Evolutionary conservation across 2,113 vertebrate genomes (phyloP).

Genomic region (Lasiurus cinereus): DNA sequence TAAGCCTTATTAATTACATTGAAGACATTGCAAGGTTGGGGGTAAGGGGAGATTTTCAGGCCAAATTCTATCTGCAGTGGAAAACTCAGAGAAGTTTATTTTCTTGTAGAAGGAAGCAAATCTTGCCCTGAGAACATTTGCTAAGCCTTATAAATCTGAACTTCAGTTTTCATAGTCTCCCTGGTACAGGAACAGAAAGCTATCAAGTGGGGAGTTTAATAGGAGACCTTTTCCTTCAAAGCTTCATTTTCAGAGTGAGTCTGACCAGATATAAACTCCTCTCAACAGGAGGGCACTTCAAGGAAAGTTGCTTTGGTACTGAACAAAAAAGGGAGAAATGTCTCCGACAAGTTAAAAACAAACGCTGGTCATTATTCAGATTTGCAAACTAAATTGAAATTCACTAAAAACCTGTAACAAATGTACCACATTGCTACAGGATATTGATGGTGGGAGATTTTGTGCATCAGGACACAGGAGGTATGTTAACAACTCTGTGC

Average conservation of each 20-base stretch:
- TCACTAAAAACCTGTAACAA: background rate
- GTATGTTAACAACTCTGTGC: background rate
- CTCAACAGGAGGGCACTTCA: background rate
- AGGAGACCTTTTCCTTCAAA: background rate
- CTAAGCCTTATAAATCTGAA: background rate
- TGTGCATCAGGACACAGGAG: too few species aligned
- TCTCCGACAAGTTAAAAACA: background rate
- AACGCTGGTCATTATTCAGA: background rate
- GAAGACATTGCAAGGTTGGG: background rate
- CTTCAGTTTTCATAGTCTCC: background rate
- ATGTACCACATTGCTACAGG: background rate
- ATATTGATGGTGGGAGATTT: background rate
- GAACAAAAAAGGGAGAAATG: background rate
- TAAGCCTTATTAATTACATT: background rate
- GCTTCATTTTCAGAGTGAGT: background rate
- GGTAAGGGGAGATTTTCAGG: background rate
- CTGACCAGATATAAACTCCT: background rate
- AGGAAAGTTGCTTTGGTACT: background rate
- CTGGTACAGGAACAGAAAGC: background rate
- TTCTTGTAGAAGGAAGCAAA: background rate
- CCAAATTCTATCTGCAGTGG: background rate
- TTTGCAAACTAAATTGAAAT: conserved; percentile 30
- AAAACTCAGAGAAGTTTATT: background rate
- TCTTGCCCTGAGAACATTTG: background rate
- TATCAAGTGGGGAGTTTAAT: background rate